Percentiles rank a stretch among this genome's conserved stretches.
phyloP scores from a whole-genome alignment of 2,888 invertebrate species.

The Acrobasis repandana region DNA sequence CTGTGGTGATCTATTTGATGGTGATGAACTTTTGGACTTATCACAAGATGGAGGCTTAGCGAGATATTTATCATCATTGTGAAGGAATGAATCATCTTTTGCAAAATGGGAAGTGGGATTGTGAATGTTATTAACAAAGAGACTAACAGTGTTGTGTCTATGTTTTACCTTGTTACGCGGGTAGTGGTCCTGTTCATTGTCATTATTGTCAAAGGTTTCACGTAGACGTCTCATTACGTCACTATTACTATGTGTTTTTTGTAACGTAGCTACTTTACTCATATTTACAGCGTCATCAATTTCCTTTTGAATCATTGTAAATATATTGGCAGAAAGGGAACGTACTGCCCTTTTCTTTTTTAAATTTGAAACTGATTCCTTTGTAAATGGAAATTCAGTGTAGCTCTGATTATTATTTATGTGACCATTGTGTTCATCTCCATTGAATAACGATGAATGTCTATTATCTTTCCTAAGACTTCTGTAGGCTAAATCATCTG shows the following conservation, averaged over 20 bases:
- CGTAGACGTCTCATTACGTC: conserved; percentile 80
- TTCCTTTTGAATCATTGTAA: conserved; percentile 88
- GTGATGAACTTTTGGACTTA: conserved; percentile 80
- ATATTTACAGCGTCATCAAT: conserved; percentile 82
- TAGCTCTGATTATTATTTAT: conserved; percentile 74
- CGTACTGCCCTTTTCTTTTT: conserved; percentile 91
- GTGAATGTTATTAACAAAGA: conserved; percentile 76
- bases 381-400: conserved; percentile 59
- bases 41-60: conserved; percentile 78
- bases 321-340: conserved; percentile 92
- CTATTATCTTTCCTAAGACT: conserved; percentile 91
- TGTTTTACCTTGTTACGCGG: conserved; percentile 80
- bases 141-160: conserved; percentile 77
- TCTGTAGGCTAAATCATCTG: conserved; percentile 94
- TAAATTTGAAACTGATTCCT: conserved; percentile 69
- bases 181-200: conserved; percentile 67
- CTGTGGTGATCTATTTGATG: conserved; percentile 82
- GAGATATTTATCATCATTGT: conserved; percentile 73
- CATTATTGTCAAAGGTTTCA: conserved; percentile 73
- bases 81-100: conserved; percentile 80
- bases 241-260: conserved; percentile 85
- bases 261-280: conserved; percentile 75
- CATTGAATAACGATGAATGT: conserved; percentile 77
- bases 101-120: conserved; percentile 74
- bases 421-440: conserved; percentile 73